A percentile compares a stretch with the other conserved stretches of the same genome.
Conservation (phyloP, 2,113 vertebrate species). For the Ictalurus furcatus region DNA sequence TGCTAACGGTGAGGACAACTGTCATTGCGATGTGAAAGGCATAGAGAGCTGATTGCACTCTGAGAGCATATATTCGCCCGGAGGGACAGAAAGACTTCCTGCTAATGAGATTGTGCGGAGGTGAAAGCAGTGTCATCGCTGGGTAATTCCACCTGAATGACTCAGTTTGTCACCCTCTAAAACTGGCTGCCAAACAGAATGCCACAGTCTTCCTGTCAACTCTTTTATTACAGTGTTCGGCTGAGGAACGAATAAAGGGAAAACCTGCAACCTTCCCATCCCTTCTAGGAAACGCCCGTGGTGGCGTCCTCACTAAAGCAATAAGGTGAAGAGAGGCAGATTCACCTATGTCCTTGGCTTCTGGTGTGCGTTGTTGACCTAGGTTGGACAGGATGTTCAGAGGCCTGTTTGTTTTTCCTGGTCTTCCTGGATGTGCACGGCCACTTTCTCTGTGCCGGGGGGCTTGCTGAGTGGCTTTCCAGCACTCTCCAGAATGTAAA, state of each 20-base stretch:
- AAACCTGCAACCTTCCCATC: neutral
- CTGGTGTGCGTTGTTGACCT: slow-evolving; percentile 60
- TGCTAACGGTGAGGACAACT: neutral
- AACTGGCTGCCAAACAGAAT: slow-evolving; percentile 32
- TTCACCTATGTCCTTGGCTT: slow-evolving; percentile 15
- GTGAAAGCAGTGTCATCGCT: slow-evolving; percentile 56
- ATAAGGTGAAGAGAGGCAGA: slow-evolving; percentile 5
- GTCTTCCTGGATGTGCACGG: slow-evolving; percentile 47
- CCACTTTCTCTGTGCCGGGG: slow-evolving; percentile 21
- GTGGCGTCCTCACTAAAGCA: neutral
- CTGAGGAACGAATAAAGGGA: neutral
- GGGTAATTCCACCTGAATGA: slow-evolving; percentile 48
- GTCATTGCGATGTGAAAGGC: slow-evolving; percentile 17
- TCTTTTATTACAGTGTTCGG: slow-evolving; percentile 31
- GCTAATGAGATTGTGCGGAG: slow-evolving; percentile 55
- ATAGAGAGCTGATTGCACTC: slow-evolving; percentile 9
- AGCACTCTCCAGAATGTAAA: slow-evolving; percentile 67
- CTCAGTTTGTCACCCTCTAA: slow-evolving; percentile 29
- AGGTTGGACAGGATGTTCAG: slow-evolving; percentile 65
- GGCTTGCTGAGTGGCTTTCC: slow-evolving; percentile 45
- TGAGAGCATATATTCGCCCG: slow-evolving; percentile 19
- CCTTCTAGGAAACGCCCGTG: slow-evolving; percentile 4
- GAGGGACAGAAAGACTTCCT: slow-evolving; percentile 40
- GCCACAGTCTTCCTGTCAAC: slow-evolving; percentile 24
- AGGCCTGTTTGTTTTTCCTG: slow-evolving; percentile 72